Percentiles rank a stretch among this genome's conserved stretches.
Evolutionary conservation across 1,140 invertebrate species (phyloP).

Genomic region (Bombyx mandarina): DNA sequence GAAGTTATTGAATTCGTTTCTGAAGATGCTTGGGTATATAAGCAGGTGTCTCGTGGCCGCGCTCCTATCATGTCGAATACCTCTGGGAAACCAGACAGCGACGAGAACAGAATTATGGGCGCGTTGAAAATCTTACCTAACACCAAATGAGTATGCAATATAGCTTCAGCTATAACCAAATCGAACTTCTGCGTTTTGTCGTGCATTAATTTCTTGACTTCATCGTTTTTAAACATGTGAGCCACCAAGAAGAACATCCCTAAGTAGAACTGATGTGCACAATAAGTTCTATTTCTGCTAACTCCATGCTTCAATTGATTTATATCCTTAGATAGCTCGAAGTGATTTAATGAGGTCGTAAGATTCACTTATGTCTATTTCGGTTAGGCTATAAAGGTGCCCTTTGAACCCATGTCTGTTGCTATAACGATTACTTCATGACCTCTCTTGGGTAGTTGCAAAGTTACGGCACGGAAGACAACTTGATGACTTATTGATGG

Average conservation of each 20-base stretch:
- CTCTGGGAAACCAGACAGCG: background rate
- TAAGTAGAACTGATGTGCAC: background rate
- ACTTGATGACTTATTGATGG: slow-evolving; percentile 58
- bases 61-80: background rate
- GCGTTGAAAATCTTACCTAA: background rate
- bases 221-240: background rate
- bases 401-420: slow-evolving; percentile 4
- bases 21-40: background rate
- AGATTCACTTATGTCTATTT: background rate
- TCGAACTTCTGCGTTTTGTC: slow-evolving; percentile 1
- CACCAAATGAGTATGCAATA: background rate
- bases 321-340: no score
- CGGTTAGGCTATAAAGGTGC: background rate
- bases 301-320: slow-evolving; percentile 3
- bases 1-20: background rate
- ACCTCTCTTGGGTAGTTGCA: slow-evolving; percentile 18
- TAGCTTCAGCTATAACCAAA: background rate
- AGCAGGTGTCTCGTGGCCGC: background rate
- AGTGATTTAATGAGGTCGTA: no score
- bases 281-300: slow-evolving; percentile 21
- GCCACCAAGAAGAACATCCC: background rate
- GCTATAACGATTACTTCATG: slow-evolving; percentile 38
- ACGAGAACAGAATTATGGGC: background rate
- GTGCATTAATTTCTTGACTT: background rate
- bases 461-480: slow-evolving; percentile 40